A percentile compares a stretch with the other conserved stretches of the same genome.
Conservation (phyloP, 2,113 vertebrate genomes). For the Colaptes auratus region DNA sequence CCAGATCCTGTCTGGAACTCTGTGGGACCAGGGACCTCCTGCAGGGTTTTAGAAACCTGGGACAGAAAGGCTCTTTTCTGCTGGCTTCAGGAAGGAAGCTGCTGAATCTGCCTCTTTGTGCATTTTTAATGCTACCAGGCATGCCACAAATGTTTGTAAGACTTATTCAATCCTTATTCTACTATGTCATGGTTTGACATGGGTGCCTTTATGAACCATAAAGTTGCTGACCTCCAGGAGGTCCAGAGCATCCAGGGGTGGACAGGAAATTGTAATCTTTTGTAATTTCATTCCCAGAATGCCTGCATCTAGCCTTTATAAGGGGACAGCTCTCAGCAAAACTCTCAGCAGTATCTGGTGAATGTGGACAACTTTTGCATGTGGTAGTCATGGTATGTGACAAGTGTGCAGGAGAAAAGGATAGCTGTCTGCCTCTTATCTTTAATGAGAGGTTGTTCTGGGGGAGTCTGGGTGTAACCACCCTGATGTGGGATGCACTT, state of each 20-base stretch:
- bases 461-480: too few relatives aligned
- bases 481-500: too few relatives aligned
- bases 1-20: neutral
- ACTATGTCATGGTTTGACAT: neutral
- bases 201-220: too few relatives aligned
- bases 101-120: neutral
- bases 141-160: neutral
- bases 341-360: neutral
- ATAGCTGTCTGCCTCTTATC: neutral
- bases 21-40: neutral
- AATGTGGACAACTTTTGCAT: neutral
- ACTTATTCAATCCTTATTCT: neutral
- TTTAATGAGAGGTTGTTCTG: too few relatives aligned
- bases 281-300: too few relatives aligned
- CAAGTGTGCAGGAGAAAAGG: neutral
- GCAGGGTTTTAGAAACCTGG: neutral
- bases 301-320: too few relatives aligned
- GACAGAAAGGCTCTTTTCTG: neutral
- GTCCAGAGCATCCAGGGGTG: too few relatives aligned
- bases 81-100: neutral
- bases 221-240: too few relatives aligned
- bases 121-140: neutral
- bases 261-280: too few relatives aligned
- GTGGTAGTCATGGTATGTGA: neutral
- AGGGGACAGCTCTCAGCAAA: neutral